A percentile compares a stretch with the other conserved stretches of the same genome.
phyloP scores from a whole-genome alignment of 1,140 invertebrate species.

The Reticulitermes speratus region DNA sequence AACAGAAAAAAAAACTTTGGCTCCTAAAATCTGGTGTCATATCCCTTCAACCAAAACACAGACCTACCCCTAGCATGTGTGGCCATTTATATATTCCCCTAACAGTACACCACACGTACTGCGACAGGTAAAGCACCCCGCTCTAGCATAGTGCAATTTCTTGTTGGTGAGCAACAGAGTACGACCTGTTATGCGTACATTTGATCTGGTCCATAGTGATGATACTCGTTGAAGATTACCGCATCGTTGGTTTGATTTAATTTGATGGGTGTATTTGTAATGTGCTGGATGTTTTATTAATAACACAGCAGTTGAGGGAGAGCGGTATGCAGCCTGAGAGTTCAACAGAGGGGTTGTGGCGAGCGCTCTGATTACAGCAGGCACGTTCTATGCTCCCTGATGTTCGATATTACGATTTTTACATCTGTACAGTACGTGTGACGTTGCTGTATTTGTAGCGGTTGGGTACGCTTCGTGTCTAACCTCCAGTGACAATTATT shows the following conservation, averaged over 20 bases:
- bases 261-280: conserved; percentile 16
- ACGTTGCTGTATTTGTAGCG: no score
- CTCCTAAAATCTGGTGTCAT: no score
- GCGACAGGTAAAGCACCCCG: no score
- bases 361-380: background rate
- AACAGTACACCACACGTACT: no score
- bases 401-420: background rate
- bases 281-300: conserved; percentile 14
- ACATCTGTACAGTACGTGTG: background rate
- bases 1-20: no score
- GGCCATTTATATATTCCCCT: no score
- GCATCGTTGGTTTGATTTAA: conserved; percentile 16
- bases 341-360: background rate
- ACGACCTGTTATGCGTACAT: background rate
- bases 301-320: background rate
- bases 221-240: conserved; percentile 5
- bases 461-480: no score
- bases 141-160: no score
- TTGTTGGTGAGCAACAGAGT: background rate
- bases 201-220: background rate
- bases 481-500: background rate
- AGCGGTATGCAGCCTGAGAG: background rate
- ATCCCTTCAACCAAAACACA: no score
- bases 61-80: no score
- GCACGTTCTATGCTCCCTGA: background rate